Evolutionary conservation across 1,140 invertebrate species (phyloP).

Genomic region (Drosophila sechellia): DNA sequence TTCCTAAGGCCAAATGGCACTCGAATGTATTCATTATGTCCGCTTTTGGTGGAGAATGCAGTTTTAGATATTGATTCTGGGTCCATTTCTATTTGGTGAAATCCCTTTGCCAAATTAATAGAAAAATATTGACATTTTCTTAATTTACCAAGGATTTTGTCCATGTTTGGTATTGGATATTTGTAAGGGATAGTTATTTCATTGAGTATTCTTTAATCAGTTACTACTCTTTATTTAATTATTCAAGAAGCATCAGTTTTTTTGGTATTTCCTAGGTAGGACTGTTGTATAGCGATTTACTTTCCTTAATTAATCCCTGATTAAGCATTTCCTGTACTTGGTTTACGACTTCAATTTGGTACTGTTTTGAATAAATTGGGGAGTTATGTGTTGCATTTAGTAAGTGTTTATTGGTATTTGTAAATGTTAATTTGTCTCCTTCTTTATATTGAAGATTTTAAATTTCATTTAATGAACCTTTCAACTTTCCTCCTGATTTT

Average conservation of each 20-base stretch:
- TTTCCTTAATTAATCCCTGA: too few species aligned
- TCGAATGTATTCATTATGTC: neutral
- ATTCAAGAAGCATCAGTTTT: neutral
- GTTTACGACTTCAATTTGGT: too few species aligned
- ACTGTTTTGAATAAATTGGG: too few species aligned
- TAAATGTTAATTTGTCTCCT: too few species aligned
- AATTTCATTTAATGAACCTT: too few species aligned
- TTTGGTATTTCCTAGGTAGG: too few species aligned
- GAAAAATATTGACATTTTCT: conserved; percentile 1
- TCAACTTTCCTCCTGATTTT: too few species aligned
- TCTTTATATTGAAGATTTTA: too few species aligned
- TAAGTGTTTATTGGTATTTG: too few species aligned
- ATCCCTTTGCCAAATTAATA: conserved; percentile 1
- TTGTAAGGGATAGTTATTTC: conserved; percentile 3
- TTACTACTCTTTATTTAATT: conserved; percentile 3
- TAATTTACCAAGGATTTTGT: conserved; percentile 6
- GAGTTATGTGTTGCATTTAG: too few species aligned
- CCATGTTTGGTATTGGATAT: conserved; percentile 3
- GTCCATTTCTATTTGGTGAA: neutral
- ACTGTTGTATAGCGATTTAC: too few species aligned
- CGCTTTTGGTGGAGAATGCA: neutral
- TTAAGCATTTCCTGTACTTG: too few species aligned
- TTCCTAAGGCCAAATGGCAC: conserved; percentile 3
- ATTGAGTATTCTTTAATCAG: conserved; percentile 3
- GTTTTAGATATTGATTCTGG: neutral